Conservation (phyloP, 1,140 invertebrate species). For the Plectus sambesii region DNA sequence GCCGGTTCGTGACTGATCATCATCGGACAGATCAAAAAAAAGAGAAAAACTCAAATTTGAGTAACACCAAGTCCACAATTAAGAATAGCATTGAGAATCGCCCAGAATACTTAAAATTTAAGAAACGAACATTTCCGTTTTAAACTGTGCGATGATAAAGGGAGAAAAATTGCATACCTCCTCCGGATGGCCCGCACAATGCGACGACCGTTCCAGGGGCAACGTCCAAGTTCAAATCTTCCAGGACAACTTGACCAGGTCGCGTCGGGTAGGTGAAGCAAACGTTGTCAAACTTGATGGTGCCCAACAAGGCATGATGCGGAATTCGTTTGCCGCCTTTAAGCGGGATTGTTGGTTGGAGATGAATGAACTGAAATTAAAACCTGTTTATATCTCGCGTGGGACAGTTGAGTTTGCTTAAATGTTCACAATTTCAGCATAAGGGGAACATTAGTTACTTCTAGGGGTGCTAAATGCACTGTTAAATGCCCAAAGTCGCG, state of each 20-base stretch:
- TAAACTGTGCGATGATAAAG: neutral
- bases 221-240: conserved; percentile 65
- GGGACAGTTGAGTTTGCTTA: conserved; percentile 18
- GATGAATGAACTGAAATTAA: conserved; percentile 62
- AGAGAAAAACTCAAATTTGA: no score
- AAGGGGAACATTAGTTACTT: no score
- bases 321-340: conserved; percentile 62
- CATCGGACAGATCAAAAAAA: no score
- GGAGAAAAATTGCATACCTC: conserved; percentile 49
- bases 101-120: no score
- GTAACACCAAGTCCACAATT: no score
- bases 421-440: conserved; percentile 15
- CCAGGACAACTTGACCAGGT: conserved; percentile 59
- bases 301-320: conserved; percentile 62
- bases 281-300: conserved; percentile 72
- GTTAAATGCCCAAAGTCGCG: no score
- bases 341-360: conserved; percentile 60
- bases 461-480: no score
- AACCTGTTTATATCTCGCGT: conserved; percentile 22
- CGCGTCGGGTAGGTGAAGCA: conserved; percentile 75
- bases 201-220: conserved; percentile 76
- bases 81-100: no score
- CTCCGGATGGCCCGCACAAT: conserved; percentile 75
- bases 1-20: no score
- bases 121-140: neutral